Conservation (phyloP, 2,113 vertebrate genomes). For the Aspiorhynchus laticeps region DNA sequence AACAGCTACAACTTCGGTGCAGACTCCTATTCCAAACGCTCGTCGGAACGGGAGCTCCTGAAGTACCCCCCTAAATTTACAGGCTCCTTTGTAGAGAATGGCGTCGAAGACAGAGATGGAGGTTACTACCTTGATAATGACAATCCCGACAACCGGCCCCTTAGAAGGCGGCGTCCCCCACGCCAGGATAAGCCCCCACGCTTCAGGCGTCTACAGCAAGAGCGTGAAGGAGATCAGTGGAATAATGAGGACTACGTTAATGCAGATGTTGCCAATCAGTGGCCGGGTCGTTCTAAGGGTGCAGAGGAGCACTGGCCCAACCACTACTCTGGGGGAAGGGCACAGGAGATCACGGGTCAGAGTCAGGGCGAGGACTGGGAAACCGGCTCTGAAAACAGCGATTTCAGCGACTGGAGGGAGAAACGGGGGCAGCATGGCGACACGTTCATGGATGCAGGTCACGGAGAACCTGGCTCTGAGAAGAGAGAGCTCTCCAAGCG, state of each 20-base stretch:
- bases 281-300: conserved; percentile 81
- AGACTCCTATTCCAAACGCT: conserved; percentile 78
- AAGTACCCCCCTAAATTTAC: conserved; percentile 82
- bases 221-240: conserved; percentile 87
- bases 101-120: conserved; percentile 85
- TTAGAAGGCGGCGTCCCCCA: conserved; percentile 88
- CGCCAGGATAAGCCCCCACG: conserved; percentile 96
- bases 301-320: conserved; percentile 78
- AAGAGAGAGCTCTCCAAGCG: conserved; percentile 94
- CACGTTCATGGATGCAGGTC: conserved; percentile 75
- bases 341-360: conserved; percentile 77
- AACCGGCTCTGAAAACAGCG: conserved; percentile 93
- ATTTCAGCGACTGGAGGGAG: conserved; percentile 90
- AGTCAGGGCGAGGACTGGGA: conserved; percentile 93
- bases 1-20: conserved; percentile 76
- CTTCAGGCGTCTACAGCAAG: conserved; percentile 90
- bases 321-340: conserved; percentile 68
- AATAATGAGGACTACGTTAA: conserved; percentile 83
- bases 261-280: conserved; percentile 80
- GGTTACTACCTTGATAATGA: conserved; percentile 84
- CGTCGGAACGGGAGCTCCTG: conserved; percentile 79
- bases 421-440: conserved; percentile 77
- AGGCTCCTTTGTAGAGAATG: conserved; percentile 78
- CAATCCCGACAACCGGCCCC: conserved; percentile 84
- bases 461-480: conserved; percentile 76